Base-by-base conservation (phyloP, 64 coral and sea anemone species). In the Anthopleura sola region DNA sequence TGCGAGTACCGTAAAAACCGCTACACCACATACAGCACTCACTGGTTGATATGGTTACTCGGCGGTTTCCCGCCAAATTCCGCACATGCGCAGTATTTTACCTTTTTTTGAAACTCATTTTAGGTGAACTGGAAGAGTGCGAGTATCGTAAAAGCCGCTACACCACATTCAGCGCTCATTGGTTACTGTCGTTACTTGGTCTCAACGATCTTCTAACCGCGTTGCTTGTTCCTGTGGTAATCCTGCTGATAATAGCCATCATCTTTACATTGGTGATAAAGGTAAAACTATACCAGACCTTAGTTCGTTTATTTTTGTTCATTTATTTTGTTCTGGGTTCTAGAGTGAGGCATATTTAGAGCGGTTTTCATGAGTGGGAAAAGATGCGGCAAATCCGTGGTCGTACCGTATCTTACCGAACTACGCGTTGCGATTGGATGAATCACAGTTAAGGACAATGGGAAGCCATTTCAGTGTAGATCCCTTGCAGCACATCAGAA, bases 71-170 rank as follows among this genome's bases (percentile, higher is more conserved):
- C 58, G 24, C 58, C 58, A n/a, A n/a, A 15, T 28, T 62, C n/a
- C 6, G n/a, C 21, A 62, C 58, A 28, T 62, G 58, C 58, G 58
- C 58, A 26, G 58, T 62, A 62, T 62, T 26, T 26, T 26, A n/a
- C 21, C 21, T n/a, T 26, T 26, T 62, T 23, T 62, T n/a, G 4
- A 3, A 62, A 8, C 50, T 53, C 50, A 48, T 82, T 50, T 5
- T 23, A 90, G 88, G 88, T 33, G 89, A 91, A 81, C 81, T 86
- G 40, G 37, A 78, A 23, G 75, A 91, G 54, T 91, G 89, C 44
- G 89, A 91, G 69, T 53, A 91, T n/a, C 83, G 55, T 28, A 91
- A 91, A 44, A 68, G 38, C 39, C 60, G 37, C 3, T 56, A 86
- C 53, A 75, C 71, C 40, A 44, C 50, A 20, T 78, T 68, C 51